Conservation (phyloP, 2,113 vertebrate genomes). For the Passer domesticus region DNA sequence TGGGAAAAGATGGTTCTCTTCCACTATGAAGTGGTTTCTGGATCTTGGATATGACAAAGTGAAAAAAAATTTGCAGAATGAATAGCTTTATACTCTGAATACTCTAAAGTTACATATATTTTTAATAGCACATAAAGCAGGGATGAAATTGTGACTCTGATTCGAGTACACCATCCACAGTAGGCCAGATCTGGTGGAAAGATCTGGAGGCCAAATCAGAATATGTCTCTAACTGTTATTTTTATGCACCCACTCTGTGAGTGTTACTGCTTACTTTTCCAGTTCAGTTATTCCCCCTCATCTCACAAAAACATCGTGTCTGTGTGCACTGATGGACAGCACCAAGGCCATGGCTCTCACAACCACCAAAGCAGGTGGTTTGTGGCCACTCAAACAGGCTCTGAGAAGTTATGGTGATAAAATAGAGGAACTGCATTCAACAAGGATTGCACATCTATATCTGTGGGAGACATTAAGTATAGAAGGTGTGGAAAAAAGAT, state of each 20-base stretch:
- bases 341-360: not conserved
- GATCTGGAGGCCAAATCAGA: not conserved
- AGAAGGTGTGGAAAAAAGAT: not conserved
- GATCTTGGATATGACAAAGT: not conserved
- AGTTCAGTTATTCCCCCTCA: not conserved
- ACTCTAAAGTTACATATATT: not conserved
- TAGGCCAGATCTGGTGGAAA: not conserved
- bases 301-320: not conserved
- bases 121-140: not conserved
- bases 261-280: not conserved
- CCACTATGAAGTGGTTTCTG: not conserved
- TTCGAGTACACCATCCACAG: not conserved
- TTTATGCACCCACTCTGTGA: not conserved
- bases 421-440: not conserved
- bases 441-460: not conserved
- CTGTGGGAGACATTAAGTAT: not conserved
- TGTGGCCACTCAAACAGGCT: not conserved
- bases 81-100: not conserved
- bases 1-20: not conserved
- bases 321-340: not conserved
- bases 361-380: not conserved
- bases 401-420: not conserved
- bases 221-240: not conserved
- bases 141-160: not conserved
- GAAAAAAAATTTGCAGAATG: not conserved